These are phyloP conservation scores for Manacus vitellinus DNA, from an alignment of 2,113 vertebrate genomes.

Conservation along the genomic window DNA sequence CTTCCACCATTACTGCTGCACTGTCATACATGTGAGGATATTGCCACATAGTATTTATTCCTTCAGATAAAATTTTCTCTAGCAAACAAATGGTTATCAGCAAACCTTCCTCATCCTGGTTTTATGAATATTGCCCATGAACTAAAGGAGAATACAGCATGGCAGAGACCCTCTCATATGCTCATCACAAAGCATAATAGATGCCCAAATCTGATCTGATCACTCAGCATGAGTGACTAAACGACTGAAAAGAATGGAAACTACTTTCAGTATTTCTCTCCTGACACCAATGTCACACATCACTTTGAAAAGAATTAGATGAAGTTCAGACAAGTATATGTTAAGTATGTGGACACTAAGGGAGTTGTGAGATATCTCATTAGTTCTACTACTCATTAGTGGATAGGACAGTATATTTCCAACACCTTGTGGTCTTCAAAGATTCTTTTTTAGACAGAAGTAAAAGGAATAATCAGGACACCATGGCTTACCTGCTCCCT, in stretches of 20 bases:
- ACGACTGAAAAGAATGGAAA: neutral
- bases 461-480: neutral
- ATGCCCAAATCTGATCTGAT: neutral
- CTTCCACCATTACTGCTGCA: neutral
- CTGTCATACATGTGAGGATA: neutral
- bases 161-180: neutral
- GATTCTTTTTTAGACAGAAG: neutral
- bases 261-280: neutral
- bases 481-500: neutral
- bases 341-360: neutral
- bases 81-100: neutral
- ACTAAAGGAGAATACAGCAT: neutral
- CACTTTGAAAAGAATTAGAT: neutral
- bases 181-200: neutral
- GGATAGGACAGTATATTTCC: neutral
- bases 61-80: neutral
- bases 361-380: neutral
- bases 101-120: neutral
- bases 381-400: constrained; percentile 9
- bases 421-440: neutral
- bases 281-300: neutral
- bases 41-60: neutral
- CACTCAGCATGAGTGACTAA: neutral
- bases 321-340: neutral
- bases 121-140: neutral